A percentile compares a stretch with the other conserved stretches of the same genome.
phyloP scores from a whole-genome alignment of 2,888 invertebrate species.

The Tipula confusa region DNA sequence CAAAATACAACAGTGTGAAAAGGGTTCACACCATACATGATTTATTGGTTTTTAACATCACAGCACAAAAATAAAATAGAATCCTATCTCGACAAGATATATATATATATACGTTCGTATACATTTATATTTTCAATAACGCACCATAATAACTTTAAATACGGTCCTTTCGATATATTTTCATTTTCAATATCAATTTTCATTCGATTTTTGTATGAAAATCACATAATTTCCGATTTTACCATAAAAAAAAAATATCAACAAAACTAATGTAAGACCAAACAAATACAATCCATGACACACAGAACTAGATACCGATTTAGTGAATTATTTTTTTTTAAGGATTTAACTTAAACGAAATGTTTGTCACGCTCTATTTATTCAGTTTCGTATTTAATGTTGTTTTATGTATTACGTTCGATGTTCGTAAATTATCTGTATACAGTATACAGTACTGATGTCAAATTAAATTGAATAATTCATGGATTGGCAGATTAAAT shows the following conservation, averaged over 20 bases:
- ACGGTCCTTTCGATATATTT: neutral
- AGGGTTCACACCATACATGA: neutral
- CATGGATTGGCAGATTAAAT: neutral
- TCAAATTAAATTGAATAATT: neutral
- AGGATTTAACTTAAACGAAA: neutral
- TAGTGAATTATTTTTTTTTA: neutral
- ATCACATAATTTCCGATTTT: neutral
- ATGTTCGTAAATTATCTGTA: too few relatives aligned
- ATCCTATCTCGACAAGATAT: neutral
- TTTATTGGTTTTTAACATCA: neutral
- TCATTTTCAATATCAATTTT: neutral
- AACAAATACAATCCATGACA: neutral
- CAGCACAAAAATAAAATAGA: neutral
- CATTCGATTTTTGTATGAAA: neutral
- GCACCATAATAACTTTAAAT: neutral
- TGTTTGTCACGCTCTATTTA: neutral
- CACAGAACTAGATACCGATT: neutral
- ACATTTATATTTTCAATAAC: neutral
- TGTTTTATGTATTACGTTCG: neutral
- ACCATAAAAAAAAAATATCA: neutral
- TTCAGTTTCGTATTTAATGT: neutral
- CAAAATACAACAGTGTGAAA: neutral
- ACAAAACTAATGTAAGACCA: neutral
- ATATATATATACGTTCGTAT: neutral
- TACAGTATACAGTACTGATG: neutral